These are phyloP conservation scores for Octodon degus DNA, from an alignment of 2,113 vertebrate genomes.

Conservation along the genomic window DNA sequence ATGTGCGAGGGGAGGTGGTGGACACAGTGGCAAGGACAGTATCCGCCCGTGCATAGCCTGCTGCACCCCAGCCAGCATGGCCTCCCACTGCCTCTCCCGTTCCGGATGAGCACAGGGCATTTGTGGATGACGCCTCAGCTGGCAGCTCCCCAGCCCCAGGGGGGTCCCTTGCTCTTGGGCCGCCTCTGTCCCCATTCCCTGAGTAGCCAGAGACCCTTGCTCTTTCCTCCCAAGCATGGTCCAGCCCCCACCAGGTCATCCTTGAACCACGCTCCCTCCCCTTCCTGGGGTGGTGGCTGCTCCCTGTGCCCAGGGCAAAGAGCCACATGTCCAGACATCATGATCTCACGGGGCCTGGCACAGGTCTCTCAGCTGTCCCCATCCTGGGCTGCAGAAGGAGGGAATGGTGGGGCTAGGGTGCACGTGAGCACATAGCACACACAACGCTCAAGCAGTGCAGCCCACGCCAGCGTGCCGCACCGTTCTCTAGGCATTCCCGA, in stretches of 20 bases:
- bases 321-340: background rate
- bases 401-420: background rate
- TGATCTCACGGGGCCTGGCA: background rate
- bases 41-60: background rate
- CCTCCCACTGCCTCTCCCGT: background rate
- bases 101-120: too few species aligned
- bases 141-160: background rate
- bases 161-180: background rate
- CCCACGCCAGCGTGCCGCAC: background rate
- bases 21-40: background rate
- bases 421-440: background rate
- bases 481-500: background rate
- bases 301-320: too few species aligned
- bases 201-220: background rate
- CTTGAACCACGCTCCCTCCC: too few species aligned
- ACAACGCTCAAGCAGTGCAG: too few species aligned
- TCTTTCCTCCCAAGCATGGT: background rate
- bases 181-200: background rate
- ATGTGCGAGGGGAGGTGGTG: background rate
- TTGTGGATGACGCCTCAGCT: background rate
- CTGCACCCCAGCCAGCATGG: background rate
- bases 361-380: background rate
- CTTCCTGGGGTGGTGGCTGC: background rate
- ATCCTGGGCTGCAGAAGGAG: background rate
- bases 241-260: background rate